A percentile compares a stretch with the other conserved stretches of the same genome.
phyloP scores from a whole-genome alignment of 2,113 vertebrate species.

The human (Homo sapiens) region DNA sequence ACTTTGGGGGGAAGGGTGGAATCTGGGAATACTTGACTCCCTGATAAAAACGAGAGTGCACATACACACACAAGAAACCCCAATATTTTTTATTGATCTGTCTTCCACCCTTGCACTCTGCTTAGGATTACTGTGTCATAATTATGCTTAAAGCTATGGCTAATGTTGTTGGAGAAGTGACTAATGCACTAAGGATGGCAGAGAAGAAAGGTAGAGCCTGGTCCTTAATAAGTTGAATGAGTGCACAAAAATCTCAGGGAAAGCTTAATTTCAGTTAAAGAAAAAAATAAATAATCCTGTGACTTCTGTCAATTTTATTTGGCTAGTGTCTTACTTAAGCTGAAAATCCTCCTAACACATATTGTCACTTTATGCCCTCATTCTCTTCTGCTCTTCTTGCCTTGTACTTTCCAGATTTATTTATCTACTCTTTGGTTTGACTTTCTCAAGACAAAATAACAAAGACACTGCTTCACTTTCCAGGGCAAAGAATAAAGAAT shows the following conservation, averaged over 20 bases:
- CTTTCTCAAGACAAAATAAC: not conserved
- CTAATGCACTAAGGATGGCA: not conserved
- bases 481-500: not conserved
- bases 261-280: not conserved
- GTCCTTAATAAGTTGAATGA: not conserved
- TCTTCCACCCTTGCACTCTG: not conserved
- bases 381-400: not conserved
- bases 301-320: not conserved
- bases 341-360: not conserved
- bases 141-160: not conserved
- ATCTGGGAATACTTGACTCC: not conserved
- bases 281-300: not conserved
- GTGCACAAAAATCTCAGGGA: not conserved
- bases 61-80: not conserved
- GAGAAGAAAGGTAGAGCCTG: not conserved
- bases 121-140: not conserved
- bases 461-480: not conserved
- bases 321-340: not conserved
- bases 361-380: not conserved
- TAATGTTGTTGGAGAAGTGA: not conserved
- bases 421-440: not conserved
- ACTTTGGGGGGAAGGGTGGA: too few relatives aligned
- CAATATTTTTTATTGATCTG: not conserved
- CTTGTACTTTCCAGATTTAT: not conserved
- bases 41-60: not conserved